phyloP scores from a whole-genome alignment of 2,797 vertebrate species.

The Prionace glauca region DNA sequence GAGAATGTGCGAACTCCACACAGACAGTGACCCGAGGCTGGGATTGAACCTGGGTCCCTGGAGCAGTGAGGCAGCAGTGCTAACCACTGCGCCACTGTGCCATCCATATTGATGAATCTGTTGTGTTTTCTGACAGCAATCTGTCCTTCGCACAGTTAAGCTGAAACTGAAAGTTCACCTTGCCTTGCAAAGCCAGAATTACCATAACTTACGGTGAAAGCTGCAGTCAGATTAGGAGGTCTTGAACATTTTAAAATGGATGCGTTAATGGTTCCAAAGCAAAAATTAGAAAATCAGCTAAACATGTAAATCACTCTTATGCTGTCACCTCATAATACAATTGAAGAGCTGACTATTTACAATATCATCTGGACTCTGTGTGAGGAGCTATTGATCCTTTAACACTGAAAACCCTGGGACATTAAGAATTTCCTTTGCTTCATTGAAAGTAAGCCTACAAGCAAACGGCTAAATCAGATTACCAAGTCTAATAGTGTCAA shows the following conservation, averaged over 20 bases:
- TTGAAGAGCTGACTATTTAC: neutral
- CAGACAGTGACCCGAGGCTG: no score
- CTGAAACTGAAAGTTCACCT: neutral
- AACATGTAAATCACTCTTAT: neutral
- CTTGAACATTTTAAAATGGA: neutral
- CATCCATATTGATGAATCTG: neutral
- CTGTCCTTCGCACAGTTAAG: neutral
- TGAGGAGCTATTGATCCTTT: neutral
- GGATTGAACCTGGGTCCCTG: no score
- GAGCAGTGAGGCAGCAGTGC: no score
- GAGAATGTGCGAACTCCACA: no score
- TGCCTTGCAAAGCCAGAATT: neutral
- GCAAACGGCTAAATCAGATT: slow-evolving; percentile 14
- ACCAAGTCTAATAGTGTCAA: slow-evolving; percentile 13
- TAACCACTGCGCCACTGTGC: no score
- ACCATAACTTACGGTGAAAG: neutral
- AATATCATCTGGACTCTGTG: neutral
- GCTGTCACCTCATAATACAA: neutral
- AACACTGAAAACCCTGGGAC: neutral
- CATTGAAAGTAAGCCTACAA: neutral
- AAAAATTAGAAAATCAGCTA: neutral
- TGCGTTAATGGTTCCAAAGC: neutral
- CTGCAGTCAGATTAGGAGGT: neutral
- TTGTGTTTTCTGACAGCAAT: neutral
- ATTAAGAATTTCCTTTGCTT: neutral